Evolutionary conservation across 1,140 invertebrate species (phyloP), one percentile per base, ranked within the genome.

Genomic region (Drosophila tsacasi): DNA sequence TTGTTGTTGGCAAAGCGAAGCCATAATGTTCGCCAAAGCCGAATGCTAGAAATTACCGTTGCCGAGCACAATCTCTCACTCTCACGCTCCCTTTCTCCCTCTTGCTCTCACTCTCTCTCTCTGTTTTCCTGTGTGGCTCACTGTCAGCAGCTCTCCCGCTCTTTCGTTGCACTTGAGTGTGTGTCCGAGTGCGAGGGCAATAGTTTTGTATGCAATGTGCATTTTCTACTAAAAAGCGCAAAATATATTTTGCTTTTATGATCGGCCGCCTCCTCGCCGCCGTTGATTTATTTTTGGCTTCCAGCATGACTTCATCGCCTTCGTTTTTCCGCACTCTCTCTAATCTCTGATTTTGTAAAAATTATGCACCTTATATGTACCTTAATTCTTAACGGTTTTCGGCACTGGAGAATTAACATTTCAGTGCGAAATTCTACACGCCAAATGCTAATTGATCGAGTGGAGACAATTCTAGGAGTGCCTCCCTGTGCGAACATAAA

Each of bases 241-340:
- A 85, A 86, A 79, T 76, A 76, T 85, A 85, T 83, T 75, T 62
- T 83, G 83, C 49, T 87, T 87, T 87, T 79, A 83, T 83, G 83
- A 86, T 86, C 83, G 63, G 46, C 35, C 54, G 46, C 35, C 54
- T 39, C 54, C 12, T 15, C 54, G 21, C 21, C 21, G 37, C 35
- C 47, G 76, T 55, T 69, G 79, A 83, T 87, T 87, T 87, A 87
- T 87, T 87, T 87, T 83, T 80, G 76, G 84, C 72, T 75, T 87
- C 73, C 67, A 80, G 83, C 64, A 87, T 87, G 83, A 87, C 83
- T 89, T 87, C 83, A 87, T 87, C 84, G 83, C 55, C 47, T 68
- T 65, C 47, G 54, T 66, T 66, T 61, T 81, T 61, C 59, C 39
- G 37, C 69, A 30, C 58, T 27, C 47, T 35, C 47, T 19, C 30